A percentile compares a stretch with the other conserved stretches of the same genome.
These are phyloP conservation scores for Lophochroa leadbeateri DNA, from an alignment of 2,113 vertebrate genomes.

Conservation along the genomic window DNA sequence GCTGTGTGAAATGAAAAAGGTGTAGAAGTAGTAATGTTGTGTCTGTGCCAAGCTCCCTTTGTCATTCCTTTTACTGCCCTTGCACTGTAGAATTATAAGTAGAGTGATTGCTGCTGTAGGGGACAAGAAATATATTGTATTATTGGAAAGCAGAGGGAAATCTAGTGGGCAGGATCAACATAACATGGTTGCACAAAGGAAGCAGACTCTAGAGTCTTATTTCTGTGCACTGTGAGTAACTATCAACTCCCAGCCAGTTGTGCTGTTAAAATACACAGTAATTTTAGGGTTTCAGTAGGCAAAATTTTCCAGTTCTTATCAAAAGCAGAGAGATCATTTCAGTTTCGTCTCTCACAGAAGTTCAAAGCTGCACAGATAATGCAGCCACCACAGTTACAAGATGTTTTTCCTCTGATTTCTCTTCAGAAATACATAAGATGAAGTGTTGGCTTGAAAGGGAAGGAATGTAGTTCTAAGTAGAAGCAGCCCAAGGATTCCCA, in stretches of 20 bases:
- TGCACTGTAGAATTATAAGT: not conserved
- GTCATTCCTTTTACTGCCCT: too few species aligned
- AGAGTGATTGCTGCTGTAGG: not conserved
- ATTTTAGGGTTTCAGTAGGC: not conserved
- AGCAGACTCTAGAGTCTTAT: not conserved
- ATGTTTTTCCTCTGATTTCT: not conserved
- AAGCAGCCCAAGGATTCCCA: not conserved
- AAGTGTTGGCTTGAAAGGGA: accelerated
- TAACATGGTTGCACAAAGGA: not conserved
- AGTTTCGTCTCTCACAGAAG: not conserved
- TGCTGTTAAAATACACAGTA: not conserved
- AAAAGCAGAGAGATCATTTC: not conserved
- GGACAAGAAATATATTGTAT: not conserved
- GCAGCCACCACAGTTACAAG: not conserved
- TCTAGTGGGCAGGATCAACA: not conserved
- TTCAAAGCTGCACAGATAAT: not conserved
- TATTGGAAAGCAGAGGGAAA: not conserved
- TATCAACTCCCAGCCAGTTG: not conserved
- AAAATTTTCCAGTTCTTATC: not conserved
- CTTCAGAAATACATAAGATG: not conserved
- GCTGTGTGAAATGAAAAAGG: too few species aligned
- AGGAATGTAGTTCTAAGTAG: not conserved
- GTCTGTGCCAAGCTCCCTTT: too few species aligned
- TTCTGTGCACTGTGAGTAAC: not conserved
- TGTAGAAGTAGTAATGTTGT: too few species aligned